Base-by-base conservation (phyloP, 2,113 vertebrate species). In the Phalacrocorax carbo region DNA sequence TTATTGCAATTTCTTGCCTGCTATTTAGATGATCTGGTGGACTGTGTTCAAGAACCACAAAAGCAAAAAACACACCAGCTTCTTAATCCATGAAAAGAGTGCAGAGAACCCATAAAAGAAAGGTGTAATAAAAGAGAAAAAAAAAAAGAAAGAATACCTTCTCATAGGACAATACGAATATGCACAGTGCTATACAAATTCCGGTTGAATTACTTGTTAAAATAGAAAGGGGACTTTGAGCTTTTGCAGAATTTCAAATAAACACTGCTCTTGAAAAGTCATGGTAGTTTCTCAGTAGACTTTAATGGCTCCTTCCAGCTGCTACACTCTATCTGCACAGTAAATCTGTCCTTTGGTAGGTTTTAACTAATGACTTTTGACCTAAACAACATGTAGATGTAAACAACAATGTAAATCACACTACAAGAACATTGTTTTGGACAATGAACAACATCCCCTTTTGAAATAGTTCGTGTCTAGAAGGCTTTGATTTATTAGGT, bases 181-280 rank as follows among this genome's bases (percentile, higher is more conserved):
- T 21, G 8, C 26, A 86, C 27, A 7, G 14, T 12, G 14, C 23
- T 78, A 62, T 62, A 76, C 36, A 54, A 85, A 71, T 60, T 58
- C 38, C 5, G 34, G 44, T 70, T 34, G 61, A 82, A 36, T 62
- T 92, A 87, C 34, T 82, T 93, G 82, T 81, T 55, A 88, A 79
- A 82, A 91, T 32, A 86, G 55, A 78, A 86, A 82, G 89, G 62
- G 13, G 27, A 52, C 86, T 36, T 57, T 82, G 51, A 90, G 65
- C 20, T 72, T 79, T 77, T 69, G 54, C 34, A 30, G 85, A 90
- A 93, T 90, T 93, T 90, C 85, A 86, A 76, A 91, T 95, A 95
- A 97, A 95, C 57, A 54, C 69, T 90, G 61, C 25, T 93, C 87
- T 93, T 87, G 61, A 95, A 72, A 94, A 92, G 61, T 90, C 79